phyloP scores from a whole-genome alignment of 2,113 vertebrate genomes.

The Peromyscus polionotus region DNA sequence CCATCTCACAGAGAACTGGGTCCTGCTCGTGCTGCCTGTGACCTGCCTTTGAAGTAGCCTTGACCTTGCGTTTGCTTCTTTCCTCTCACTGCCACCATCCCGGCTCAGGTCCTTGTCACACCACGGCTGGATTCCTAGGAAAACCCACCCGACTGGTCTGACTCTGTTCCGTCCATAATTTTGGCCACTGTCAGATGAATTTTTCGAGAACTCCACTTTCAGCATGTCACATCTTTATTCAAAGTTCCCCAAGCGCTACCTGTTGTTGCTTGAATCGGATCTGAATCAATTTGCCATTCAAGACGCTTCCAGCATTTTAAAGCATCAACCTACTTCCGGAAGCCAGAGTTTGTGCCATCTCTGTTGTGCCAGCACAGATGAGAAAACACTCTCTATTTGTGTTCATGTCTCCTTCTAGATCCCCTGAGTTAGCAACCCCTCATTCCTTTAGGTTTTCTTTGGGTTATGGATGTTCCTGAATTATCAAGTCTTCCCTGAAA shows the following conservation, averaged over 20 bases:
- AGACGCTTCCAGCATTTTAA: constrained; percentile 17
- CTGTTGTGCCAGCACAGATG: neutral
- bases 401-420: neutral
- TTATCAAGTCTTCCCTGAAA: neutral
- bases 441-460: neutral
- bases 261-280: neutral
- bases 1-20: neutral
- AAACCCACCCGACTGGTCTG: neutral
- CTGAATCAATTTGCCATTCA: constrained; percentile 42
- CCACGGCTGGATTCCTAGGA: constrained; percentile 37
- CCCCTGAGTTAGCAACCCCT: constrained; percentile 18
- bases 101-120: neutral
- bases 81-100: neutral
- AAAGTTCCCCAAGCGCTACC: constrained; percentile 2
- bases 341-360: neutral
- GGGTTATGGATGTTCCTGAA: neutral
- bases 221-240: constrained; percentile 30
- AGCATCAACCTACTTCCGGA: neutral
- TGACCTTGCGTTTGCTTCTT: constrained; percentile 11
- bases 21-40: neutral
- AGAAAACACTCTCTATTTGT: neutral
- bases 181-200: constrained; percentile 2
- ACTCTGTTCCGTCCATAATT: constrained; percentile 28
- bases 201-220: constrained; percentile 1
- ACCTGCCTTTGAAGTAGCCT: constrained; percentile 21